phyloP scores from a whole-genome alignment of 2,888 invertebrate genomes.

The Hecatera dysodea region DNA sequence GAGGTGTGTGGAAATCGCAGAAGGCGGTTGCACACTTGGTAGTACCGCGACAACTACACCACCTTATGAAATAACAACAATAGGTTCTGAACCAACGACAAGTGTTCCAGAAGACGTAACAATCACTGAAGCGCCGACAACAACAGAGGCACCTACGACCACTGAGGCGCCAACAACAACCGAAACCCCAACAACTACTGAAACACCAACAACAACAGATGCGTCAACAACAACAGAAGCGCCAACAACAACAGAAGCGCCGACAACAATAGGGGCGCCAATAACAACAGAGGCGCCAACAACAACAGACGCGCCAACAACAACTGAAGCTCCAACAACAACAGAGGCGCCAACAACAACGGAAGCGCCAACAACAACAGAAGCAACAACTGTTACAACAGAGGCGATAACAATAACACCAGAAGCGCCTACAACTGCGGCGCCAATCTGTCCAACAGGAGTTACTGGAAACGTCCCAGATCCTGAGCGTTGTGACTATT shows the following conservation, averaged over 20 bases:
- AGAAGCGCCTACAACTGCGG: conserved; percentile 9
- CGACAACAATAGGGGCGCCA: neutral
- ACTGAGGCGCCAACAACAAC: neutral
- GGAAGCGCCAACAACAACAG: neutral
- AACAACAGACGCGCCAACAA: neutral
- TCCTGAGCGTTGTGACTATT: conserved; percentile 16
- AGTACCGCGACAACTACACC: conserved; percentile 1
- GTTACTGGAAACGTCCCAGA: conserved; percentile 27
- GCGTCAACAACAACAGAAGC: neutral
- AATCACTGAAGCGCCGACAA: neutral
- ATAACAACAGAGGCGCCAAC: neutral
- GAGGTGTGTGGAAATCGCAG: conserved; percentile 42
- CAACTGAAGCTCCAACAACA: neutral
- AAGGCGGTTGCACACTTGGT: conserved; percentile 64
- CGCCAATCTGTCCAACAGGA: conserved; percentile 14
- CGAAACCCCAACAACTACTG: neutral
- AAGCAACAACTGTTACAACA: neutral
- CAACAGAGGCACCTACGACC: neutral
- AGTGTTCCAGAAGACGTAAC: neutral
- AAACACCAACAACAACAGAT: neutral
- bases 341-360: neutral
- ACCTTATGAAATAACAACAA: neutral
- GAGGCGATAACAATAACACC: neutral
- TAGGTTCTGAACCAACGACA: conserved; percentile 9
- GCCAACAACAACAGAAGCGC: neutral